Base-by-base conservation (phyloP, 2,888 invertebrate genomes). In the Alentia gelatinosa region DNA sequence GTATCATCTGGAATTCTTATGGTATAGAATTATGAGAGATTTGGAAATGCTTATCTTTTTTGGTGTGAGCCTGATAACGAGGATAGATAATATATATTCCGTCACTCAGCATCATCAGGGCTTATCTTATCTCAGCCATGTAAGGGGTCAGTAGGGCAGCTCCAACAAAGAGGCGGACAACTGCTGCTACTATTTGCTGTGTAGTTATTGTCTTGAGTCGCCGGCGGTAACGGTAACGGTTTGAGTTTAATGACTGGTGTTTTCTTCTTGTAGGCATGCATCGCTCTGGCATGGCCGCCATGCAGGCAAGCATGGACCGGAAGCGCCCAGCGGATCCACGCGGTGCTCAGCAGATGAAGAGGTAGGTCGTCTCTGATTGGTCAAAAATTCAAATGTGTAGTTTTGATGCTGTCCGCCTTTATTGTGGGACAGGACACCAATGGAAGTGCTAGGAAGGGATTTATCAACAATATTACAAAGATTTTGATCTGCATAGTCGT, bases 271-370 rank as follows among this genome's bases (percentile, higher is more conserved):
- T 79, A 90, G 90, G 90, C 42, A 90, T 90, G 90, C 90, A 90
- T 47, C 75, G 90, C 7, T 40, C 42, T 30, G 90, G 75, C 30
- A 90, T 90, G 90, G 90, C 75, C n/a, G 90, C 75, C 26, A 90
- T 90, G 90, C 90, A 90, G 47, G 90, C 42, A n/a, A 50, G 47
- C n/a, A 74, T 90, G 90, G 90, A 90, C 79, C 90, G 79, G 39
- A 90, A 90, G 23, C 90, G 90, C n/a, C 90, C 40, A 9, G 75
- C 90, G n/a, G 90, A 90, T 75, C 86, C 30, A 26, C 39, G 90
- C 23, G 39, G 68, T 26, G 90, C 75, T 42, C 90, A 90, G 75
- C 75, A 74, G 75, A 90, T 90, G 90, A 90, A 90, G 90, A 90
- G 90, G 90, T 90, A 37, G 35, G 90, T 75, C 12, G 5, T 5